phyloP scores from a whole-genome alignment of 2,113 vertebrate species.

The Otolemur garnettii region DNA sequence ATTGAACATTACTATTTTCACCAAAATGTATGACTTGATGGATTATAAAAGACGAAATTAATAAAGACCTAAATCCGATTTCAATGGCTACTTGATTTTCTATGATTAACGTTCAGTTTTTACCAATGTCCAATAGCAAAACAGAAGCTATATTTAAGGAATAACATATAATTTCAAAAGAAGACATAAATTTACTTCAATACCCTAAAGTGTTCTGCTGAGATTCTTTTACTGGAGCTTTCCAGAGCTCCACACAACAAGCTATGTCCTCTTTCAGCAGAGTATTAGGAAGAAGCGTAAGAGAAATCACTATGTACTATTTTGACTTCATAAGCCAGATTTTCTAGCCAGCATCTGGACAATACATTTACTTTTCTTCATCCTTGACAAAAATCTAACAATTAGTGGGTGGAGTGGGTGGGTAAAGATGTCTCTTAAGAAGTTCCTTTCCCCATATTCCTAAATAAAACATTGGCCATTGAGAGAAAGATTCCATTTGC shows the following conservation, averaged over 20 bases:
- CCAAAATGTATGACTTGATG: background rate
- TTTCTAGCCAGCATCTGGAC: background rate
- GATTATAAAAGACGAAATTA: background rate
- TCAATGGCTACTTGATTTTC: background rate
- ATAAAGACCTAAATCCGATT: background rate
- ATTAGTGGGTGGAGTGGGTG: background rate
- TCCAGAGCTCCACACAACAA: background rate
- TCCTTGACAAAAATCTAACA: background rate
- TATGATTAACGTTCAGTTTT: background rate
- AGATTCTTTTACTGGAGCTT: background rate
- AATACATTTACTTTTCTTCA: background rate
- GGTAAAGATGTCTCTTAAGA: background rate
- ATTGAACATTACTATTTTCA: background rate
- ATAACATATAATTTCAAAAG: background rate
- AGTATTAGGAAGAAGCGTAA: background rate
- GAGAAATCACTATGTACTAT: background rate
- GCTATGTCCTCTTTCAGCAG: background rate
- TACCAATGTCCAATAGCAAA: background rate
- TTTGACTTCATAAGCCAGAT: background rate
- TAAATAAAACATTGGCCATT: background rate
- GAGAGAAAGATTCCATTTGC: background rate
- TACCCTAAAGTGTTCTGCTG: background rate
- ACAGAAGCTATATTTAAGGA: background rate
- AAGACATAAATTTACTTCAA: background rate
- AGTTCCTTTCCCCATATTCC: rapidly evolving